A percentile compares a stretch with the other conserved stretches of the same genome.
These are phyloP conservation scores for Ridgeia piscesae DNA, from an alignment of 1,140 invertebrate species.

Conservation along the genomic window DNA sequence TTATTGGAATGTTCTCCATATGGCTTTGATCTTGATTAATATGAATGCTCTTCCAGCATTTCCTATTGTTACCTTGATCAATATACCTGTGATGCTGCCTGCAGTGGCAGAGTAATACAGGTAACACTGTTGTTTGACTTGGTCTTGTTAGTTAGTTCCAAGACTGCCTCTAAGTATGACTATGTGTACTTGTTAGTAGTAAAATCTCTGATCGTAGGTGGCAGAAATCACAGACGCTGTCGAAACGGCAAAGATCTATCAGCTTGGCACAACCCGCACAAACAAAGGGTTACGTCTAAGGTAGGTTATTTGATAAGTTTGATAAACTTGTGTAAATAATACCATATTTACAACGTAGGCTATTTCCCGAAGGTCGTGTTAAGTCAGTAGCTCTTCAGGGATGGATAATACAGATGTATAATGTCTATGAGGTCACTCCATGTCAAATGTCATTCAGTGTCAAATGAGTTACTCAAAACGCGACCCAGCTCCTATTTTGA, in stretches of 20 bases:
- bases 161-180: too few species aligned
- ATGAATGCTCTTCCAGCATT: too few species aligned
- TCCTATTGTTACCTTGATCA: too few species aligned
- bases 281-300: conserved; percentile 78
- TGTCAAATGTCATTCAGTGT: too few species aligned
- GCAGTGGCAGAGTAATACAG: too few species aligned
- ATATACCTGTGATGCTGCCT: too few species aligned
- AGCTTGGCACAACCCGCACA: conserved; percentile 80
- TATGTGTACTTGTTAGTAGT: neutral
- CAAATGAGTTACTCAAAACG: too few species aligned
- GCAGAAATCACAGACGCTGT: conserved; percentile 93
- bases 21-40: neutral
- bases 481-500: too few species aligned
- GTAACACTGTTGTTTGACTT: neutral
- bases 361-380: neutral
- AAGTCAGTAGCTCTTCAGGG: neutral
- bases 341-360: neutral
- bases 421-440: too few species aligned
- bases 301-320: conserved; percentile 43
- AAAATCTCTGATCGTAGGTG: conserved; percentile 58
- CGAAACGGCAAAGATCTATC: conserved; percentile 93
- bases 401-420: neutral
- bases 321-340: neutral
- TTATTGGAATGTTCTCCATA: too few species aligned
- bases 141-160: neutral